phyloP scores from a whole-genome alignment of 2,113 vertebrate genomes.

The Chloebia gouldiae region DNA sequence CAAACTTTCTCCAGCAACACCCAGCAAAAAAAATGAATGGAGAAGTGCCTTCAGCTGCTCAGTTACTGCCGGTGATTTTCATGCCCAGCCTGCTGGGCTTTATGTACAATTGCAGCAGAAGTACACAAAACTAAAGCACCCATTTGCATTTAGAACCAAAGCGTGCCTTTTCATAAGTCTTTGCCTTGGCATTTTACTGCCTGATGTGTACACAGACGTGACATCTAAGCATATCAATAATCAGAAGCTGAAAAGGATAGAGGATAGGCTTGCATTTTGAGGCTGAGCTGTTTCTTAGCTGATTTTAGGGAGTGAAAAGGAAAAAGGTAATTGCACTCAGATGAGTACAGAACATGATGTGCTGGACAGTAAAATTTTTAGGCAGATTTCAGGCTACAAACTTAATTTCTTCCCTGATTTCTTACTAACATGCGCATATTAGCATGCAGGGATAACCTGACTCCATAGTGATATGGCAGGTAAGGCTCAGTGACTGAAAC shows the following conservation, averaged over 20 bases:
- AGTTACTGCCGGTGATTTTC: background rate
- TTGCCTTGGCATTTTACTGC: background rate
- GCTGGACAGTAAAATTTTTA: background rate
- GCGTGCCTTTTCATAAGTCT: background rate
- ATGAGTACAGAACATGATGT: background rate
- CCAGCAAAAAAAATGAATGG: background rate
- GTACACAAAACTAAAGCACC: background rate
- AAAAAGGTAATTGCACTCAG: background rate
- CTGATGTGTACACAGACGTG: background rate
- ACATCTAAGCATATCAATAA: background rate
- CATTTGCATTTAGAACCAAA: constrained; percentile 18
- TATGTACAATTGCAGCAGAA: background rate
- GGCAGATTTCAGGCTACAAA: background rate
- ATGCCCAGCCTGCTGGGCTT: background rate
- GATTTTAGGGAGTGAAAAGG: background rate
- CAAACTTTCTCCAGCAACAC: background rate
- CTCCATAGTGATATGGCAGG: background rate
- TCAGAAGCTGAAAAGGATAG: background rate
- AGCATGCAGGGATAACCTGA: background rate
- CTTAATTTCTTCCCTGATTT: background rate
- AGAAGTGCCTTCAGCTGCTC: background rate
- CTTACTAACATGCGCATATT: background rate
- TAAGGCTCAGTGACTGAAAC: background rate
- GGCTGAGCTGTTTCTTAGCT: background rate
- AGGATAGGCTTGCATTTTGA: background rate